Percentiles rank a stretch among this genome's conserved stretches.
phyloP scores from a whole-genome alignment of 2,797 vertebrate species.

The Erpetoichthys calabaricus region DNA sequence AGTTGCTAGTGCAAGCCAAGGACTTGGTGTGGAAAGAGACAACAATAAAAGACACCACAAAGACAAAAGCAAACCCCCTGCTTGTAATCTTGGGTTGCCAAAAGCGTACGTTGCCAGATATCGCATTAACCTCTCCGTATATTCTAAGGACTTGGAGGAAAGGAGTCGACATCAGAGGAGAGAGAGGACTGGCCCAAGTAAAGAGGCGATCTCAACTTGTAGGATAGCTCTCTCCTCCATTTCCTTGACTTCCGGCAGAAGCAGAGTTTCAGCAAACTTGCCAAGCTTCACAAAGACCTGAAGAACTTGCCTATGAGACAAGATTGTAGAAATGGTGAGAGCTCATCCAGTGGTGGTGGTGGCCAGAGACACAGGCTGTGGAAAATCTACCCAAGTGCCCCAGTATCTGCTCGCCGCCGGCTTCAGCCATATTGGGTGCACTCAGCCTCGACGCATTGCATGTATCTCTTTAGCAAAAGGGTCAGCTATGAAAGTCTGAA shows the following conservation, averaged over 20 bases:
- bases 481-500: slow-evolving; percentile 79
- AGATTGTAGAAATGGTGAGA: slow-evolving; percentile 47
- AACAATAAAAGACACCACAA: slow-evolving; percentile 8
- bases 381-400: slow-evolving; percentile 86
- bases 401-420: slow-evolving; percentile 74
- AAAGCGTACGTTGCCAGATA: slow-evolving; percentile 57
- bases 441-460: slow-evolving; percentile 75
- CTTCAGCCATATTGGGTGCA: slow-evolving; percentile 64
- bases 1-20: not conserved
- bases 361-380: slow-evolving; percentile 85
- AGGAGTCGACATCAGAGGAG: not conserved
- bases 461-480: slow-evolving; percentile 75
- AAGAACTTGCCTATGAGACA: slow-evolving; percentile 60
- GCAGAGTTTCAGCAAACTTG: slow-evolving; percentile 60
- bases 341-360: slow-evolving; percentile 69
- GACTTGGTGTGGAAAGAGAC: accelerated
- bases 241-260: slow-evolving; percentile 75
- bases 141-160: slow-evolving; percentile 39
- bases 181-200: slow-evolving; percentile 8
- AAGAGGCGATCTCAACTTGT: slow-evolving; percentile 29
- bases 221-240: slow-evolving; percentile 55
- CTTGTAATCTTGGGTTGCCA: slow-evolving; percentile 47
- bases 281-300: slow-evolving; percentile 58
- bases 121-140: slow-evolving; percentile 59
- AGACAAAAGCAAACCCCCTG: not conserved